phyloP scores from a whole-genome alignment of 2,888 invertebrate species.

The Scaptomyza tumidula region DNA sequence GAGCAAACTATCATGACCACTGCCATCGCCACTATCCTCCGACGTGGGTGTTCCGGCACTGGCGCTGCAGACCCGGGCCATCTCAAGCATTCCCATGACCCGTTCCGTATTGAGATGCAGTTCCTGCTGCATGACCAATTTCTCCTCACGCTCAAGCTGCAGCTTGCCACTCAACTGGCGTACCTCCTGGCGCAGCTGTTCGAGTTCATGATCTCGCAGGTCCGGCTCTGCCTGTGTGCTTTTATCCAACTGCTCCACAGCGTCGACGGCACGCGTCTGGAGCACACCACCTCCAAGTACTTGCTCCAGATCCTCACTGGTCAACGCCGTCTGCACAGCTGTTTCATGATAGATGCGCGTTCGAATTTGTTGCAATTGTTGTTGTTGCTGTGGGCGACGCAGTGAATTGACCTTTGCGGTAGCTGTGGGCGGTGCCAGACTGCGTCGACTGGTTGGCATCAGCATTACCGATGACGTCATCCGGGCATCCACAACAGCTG shows the following conservation, averaged over 20 bases:
- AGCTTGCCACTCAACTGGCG: slow-evolving; percentile 87
- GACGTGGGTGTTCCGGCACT: slow-evolving; percentile 85
- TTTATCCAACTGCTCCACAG: slow-evolving; percentile 86
- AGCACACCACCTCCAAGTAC: slow-evolving; percentile 87
- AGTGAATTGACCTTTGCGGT: slow-evolving; percentile 85
- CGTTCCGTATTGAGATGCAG: slow-evolving; percentile 90
- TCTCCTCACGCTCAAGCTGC: slow-evolving; percentile 89
- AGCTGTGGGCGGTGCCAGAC: slow-evolving; percentile 57
- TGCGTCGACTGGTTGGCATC: slow-evolving; percentile 72
- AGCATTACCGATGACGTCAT: slow-evolving; percentile 83
- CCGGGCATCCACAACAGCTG: slow-evolving; percentile 81
- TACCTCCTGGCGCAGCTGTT: slow-evolving; percentile 87
- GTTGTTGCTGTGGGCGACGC: slow-evolving; percentile 76
- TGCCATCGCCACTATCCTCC: slow-evolving; percentile 82
- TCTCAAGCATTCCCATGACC: slow-evolving; percentile 87
- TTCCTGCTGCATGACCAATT: slow-evolving; percentile 90
- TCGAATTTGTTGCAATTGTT: slow-evolving; percentile 82
- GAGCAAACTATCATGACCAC: slow-evolving; percentile 89
- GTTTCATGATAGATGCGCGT: slow-evolving; percentile 93
- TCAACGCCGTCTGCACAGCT: slow-evolving; percentile 90
- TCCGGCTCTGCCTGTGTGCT: slow-evolving; percentile 87
- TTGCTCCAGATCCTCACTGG: slow-evolving; percentile 89
- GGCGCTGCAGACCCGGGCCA: slow-evolving; percentile 79
- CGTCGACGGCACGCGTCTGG: slow-evolving; percentile 81
- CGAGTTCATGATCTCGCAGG: slow-evolving; percentile 87